Conservation (phyloP, 2,888 invertebrate species). For the Drosophila subsilvestris region DNA sequence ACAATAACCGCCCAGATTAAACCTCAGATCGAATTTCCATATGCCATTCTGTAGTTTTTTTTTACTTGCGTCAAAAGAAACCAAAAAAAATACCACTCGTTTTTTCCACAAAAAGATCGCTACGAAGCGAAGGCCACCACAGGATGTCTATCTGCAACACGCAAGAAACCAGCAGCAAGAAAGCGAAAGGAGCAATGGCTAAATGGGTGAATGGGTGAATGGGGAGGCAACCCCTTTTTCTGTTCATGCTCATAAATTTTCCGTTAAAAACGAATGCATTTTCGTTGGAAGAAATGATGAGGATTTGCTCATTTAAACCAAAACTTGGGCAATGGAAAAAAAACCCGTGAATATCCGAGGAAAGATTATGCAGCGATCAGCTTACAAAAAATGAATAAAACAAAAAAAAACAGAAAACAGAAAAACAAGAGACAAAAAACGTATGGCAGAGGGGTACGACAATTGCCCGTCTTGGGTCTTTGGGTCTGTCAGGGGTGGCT, state of each 20-base stretch:
- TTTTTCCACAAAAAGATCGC: not conserved
- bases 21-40: constrained; percentile 51
- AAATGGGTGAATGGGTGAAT: not conserved
- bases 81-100: not conserved
- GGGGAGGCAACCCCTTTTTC: constrained; percentile 14
- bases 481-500: not conserved
- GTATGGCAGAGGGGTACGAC: constrained; percentile 49
- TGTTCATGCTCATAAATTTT: constrained; percentile 67
- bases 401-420: constrained; percentile 9
- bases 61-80: constrained; percentile 24
- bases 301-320: constrained; percentile 74
- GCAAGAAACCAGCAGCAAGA: constrained; percentile 45
- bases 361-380: constrained; percentile 41
- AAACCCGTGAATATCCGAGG: constrained; percentile 47
- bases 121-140: constrained; percentile 43
- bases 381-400: constrained; percentile 10
- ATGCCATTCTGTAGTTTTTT: constrained; percentile 19
- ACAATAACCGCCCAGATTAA: constrained; percentile 19
- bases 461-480: constrained; percentile 60
- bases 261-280: constrained; percentile 76
- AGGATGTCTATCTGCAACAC: constrained; percentile 73
- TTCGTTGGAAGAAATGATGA: constrained; percentile 7
- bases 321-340: constrained; percentile 54
- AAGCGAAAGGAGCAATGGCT: constrained; percentile 1
- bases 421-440: constrained; percentile 10